Percentiles rank a stretch among this genome's conserved stretches.
Conservation (phyloP, 2,797 vertebrate genomes). For the Cuniculus paca region DNA sequence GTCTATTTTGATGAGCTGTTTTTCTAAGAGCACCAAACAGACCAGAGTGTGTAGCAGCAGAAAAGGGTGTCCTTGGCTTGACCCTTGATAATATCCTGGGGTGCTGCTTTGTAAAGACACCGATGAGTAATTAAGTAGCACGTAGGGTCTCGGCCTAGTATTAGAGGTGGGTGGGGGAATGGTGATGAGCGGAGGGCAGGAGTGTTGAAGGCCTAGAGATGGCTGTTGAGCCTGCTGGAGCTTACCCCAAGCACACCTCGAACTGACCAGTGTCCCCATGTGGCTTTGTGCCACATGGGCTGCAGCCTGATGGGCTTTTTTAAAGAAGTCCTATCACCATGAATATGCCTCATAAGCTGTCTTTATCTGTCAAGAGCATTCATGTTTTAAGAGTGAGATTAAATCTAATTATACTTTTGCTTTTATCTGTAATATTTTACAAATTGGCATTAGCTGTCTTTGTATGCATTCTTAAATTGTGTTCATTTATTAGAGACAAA, state of each 20-base stretch:
- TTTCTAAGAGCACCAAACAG: not conserved
- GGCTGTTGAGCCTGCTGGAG: not conserved
- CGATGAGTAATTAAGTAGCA: not conserved
- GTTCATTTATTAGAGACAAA: conserved; percentile 91
- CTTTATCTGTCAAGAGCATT: not conserved
- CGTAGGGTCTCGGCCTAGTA: not conserved
- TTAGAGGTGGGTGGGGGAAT: not conserved
- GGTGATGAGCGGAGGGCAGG: not conserved
- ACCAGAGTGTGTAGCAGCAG: not conserved
- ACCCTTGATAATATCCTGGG: not conserved
- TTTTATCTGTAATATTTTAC: not conserved
- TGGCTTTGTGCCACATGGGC: not conserved
- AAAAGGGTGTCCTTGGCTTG: not conserved
- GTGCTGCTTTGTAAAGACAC: not conserved
- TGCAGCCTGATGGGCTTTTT: not conserved
- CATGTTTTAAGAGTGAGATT: not conserved
- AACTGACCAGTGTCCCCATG: too few species aligned
- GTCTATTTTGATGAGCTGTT: not conserved
- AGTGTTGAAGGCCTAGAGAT: not conserved
- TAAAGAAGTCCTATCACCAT: not conserved
- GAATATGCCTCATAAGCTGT: not conserved
- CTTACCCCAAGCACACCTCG: not conserved
- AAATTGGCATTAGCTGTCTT: not conserved
- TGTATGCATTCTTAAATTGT: conserved; percentile 53
- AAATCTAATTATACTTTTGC: not conserved